Evolutionary conservation across 2,888 invertebrate genomes (phyloP).

Genomic region (Pristionchus entomophagus): DNA sequence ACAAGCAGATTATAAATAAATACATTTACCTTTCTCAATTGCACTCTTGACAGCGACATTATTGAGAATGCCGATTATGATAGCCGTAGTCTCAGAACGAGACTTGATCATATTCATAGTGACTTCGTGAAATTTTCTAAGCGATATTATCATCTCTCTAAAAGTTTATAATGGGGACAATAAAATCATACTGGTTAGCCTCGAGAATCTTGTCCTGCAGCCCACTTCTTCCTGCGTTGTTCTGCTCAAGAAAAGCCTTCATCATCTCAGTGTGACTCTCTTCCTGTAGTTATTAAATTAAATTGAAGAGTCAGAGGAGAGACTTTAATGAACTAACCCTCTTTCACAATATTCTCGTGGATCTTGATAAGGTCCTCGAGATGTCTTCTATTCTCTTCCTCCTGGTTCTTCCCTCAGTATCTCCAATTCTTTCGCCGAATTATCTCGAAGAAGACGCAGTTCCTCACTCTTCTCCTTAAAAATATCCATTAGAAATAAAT

Average conservation of each 20-base stretch:
- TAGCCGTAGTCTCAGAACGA: not conserved
- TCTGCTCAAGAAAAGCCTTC: not conserved
- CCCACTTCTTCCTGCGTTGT: not conserved
- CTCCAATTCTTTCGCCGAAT: not conserved
- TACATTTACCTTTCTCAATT: not conserved
- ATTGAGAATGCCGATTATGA: not conserved
- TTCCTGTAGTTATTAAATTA: not conserved
- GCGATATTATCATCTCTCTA: too few species aligned
- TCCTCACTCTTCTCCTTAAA: not conserved
- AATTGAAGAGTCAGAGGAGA: not conserved
- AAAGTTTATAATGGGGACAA: too few species aligned
- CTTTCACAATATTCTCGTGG: not conserved
- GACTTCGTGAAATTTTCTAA: not conserved
- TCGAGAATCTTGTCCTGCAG: not conserved
- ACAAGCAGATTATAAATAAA: too few species aligned
- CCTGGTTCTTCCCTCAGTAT: not conserved
- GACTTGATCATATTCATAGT: not conserved
- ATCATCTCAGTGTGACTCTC: not conserved
- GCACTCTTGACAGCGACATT: not conserved
- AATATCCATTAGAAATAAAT: too few species aligned
- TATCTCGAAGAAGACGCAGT: not conserved
- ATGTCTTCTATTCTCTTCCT: not conserved
- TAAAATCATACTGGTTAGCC: not conserved
- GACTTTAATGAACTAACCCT: not conserved
- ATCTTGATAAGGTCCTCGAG: not conserved